Evolutionary conservation across 1,140 invertebrate species (phyloP).

Genomic region (Euura saliciscinereae): DNA sequence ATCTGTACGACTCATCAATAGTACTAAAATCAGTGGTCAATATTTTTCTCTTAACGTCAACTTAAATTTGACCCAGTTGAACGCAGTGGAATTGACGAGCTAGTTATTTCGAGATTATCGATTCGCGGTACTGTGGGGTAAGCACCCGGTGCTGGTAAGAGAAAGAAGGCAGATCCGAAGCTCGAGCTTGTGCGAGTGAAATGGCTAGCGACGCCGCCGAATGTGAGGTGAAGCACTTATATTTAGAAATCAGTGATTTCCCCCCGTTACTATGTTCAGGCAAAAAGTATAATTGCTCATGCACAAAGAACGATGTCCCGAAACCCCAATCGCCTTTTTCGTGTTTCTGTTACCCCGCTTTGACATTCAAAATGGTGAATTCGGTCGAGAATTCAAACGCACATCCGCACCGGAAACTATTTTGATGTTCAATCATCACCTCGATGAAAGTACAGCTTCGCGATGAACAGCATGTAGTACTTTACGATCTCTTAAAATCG

Average conservation of each 20-base stretch:
- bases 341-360: too few relatives aligned
- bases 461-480: too few relatives aligned
- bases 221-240: background rate
- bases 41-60: conserved; percentile 2
- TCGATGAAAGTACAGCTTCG: too few relatives aligned
- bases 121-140: conserved; percentile 22
- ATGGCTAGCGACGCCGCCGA: conserved; percentile 7
- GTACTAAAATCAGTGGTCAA: too few relatives aligned
- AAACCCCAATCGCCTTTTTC: too few relatives aligned
- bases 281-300: background rate
- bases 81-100: conserved; percentile 27
- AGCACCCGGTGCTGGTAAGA: background rate
- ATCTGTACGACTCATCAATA: too few relatives aligned
- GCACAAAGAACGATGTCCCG: too few relatives aligned
- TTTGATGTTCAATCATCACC: too few relatives aligned
- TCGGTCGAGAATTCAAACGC: too few relatives aligned
- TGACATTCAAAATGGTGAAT: too few relatives aligned
- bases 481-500: too few relatives aligned
- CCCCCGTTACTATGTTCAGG: background rate
- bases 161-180: background rate
- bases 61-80: conserved; percentile 30
- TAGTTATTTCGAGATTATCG: conserved; percentile 38
- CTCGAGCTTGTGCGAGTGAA: background rate
- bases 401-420: too few relatives aligned
- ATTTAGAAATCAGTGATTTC: background rate